Percentiles rank a stretch among this genome's conserved stretches.
Evolutionary conservation across 2,888 invertebrate species (phyloP).

Genomic region (Epiperipatus broadwayi): DNA sequence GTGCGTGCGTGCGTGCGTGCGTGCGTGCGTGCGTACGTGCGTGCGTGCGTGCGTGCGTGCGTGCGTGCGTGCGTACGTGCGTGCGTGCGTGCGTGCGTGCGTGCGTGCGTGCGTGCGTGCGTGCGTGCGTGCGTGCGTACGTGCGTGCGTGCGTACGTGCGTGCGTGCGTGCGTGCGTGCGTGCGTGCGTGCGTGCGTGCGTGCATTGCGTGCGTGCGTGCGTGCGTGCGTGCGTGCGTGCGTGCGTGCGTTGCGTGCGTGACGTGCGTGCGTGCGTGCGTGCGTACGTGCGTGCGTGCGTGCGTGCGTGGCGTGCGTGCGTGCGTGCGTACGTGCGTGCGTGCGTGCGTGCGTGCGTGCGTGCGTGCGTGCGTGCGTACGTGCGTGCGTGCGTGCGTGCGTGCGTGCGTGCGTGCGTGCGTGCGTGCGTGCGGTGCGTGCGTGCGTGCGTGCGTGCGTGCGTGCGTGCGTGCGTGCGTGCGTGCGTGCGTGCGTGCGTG

Average conservation of each 20-base stretch:
- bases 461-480: constrained; percentile 12
- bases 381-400: background rate
- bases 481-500: constrained; percentile 10
- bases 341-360: constrained; percentile 11
- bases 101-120: constrained; percentile 12
- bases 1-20: constrained; percentile 12
- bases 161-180: constrained; percentile 12
- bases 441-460: constrained; percentile 10
- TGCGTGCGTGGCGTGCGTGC: constrained; percentile 1
- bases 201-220: no score
- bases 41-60: constrained; percentile 12
- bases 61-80: constrained; percentile 11
- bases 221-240: constrained; percentile 12
- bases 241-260: constrained; percentile 12
- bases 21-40: constrained; percentile 12
- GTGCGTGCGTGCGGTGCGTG: no score
- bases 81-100: constrained; percentile 12
- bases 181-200: no score
- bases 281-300: constrained; percentile 5
- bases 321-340: constrained; percentile 12
- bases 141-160: constrained; percentile 12
- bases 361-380: constrained; percentile 9
- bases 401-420: constrained; percentile 1
- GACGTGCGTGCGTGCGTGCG: constrained; percentile 11
- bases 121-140: constrained; percentile 12